Evolutionary conservation across 2,113 vertebrate genomes (phyloP), one percentile per base, ranked within the genome.

Genomic region (Mus spicilegus): DNA sequence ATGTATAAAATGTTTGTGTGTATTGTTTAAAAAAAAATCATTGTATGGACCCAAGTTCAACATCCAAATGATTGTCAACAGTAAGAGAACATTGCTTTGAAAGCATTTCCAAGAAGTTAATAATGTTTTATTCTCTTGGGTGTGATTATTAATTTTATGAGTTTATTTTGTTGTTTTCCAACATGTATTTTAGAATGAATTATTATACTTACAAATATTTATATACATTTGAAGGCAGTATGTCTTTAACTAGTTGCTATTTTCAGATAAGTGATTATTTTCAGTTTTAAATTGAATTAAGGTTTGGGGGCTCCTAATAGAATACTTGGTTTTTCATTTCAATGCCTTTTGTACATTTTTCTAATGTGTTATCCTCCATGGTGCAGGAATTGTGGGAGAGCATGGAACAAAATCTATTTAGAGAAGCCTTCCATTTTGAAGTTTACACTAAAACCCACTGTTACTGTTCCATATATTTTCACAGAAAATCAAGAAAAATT

Each of bases 401-500:
- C 5, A 93, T 20, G 51, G 7, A 61, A 39, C 14, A 82, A 86
- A 89, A 67, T 67, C 5, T 67, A 65, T 42, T 82, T 72, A 61
- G 19, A 56, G 13, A 92, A 95, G 26, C 49, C 63, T n/a, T 1
- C 5, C 6, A 72, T 16, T 84, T 36, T 63, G 39, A 1, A 87
- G n/a, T 54, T 89, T 24, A 85, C 51, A 81, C 8, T 77, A 76
- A 49, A 89, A 58, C 1, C 72, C 58, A 84, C 14, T 61, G 19
- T 80, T 26, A 82, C 72, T 69, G 49, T 69, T 16, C n/a, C 42
- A 94, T 56, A 75, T 85, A 85, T 84, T 80, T 56, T 56, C 78
- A 93, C 5, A 70, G 69, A 90, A 95, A 77, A 58, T 72, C 80
- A 90, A 89, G 49, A 49, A 95, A 90, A 87, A 33, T 87, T 76